A percentile compares a stretch with the other conserved stretches of the same genome.
Evolutionary conservation across 2,888 invertebrate species (phyloP).

Genomic region (Philereme vetulata): DNA sequence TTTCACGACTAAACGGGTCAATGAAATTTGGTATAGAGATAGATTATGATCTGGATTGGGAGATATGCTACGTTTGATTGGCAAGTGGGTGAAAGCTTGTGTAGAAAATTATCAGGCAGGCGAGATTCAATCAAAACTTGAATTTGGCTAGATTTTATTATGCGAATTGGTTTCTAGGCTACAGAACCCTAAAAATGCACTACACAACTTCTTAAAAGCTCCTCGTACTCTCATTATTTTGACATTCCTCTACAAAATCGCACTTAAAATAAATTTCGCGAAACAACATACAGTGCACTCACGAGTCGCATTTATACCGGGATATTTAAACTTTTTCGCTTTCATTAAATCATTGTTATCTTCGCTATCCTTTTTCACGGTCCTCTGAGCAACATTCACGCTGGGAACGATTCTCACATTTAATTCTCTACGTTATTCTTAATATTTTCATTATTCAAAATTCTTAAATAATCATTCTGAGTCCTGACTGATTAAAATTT

Average conservation of each 20-base stretch:
- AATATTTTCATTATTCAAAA: too few species aligned
- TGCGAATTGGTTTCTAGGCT: too few species aligned
- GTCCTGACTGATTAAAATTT: too few species aligned
- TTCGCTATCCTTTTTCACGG: conserved; percentile 50
- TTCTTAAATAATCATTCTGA: too few species aligned
- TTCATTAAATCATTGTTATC: conserved; percentile 72
- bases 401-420: conserved; percentile 42
- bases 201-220: not conserved
- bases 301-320: conserved; percentile 54
- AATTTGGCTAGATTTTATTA: too few species aligned
- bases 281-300: conserved; percentile 45
- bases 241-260: conserved; percentile 19
- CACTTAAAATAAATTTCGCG: conserved; percentile 29
- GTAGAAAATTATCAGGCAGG: too few species aligned
- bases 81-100: too few species aligned
- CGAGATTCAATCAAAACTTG: too few species aligned
- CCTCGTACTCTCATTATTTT: conserved; percentile 12
- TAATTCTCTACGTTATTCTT: conserved; percentile 35
- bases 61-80: too few species aligned
- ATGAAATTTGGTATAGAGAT: too few species aligned
- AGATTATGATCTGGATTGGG: too few species aligned
- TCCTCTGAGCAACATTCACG: conserved; percentile 40
- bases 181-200: not conserved
- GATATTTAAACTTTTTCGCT: conserved; percentile 57
- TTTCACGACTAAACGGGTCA: too few species aligned